Conservation (phyloP, 2,113 vertebrate genomes). For the Bubo bubo region DNA sequence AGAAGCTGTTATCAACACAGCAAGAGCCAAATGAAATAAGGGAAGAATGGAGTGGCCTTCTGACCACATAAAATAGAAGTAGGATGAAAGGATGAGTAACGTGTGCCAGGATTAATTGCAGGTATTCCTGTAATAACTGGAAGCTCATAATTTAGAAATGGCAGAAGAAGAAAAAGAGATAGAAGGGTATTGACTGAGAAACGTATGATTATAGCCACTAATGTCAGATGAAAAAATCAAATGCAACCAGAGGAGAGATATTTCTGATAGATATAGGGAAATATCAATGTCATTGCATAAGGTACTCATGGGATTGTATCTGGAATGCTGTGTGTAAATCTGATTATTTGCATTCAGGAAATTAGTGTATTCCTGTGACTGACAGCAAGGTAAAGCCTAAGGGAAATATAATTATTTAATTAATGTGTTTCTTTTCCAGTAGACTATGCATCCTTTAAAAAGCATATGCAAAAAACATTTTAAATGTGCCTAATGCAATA, state of each 20-base stretch:
- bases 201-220: background rate
- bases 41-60: background rate
- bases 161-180: slow-evolving; percentile 40
- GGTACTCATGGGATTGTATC: background rate
- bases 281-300: background rate
- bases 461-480: background rate
- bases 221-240: background rate
- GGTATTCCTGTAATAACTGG: slow-evolving; percentile 8
- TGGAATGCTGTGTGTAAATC: background rate
- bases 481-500: background rate
- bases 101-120: slow-evolving; percentile 30
- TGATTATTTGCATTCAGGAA: background rate
- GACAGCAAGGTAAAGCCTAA: background rate
- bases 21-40: background rate
- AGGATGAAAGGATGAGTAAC: slow-evolving; percentile 41
- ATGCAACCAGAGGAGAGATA: background rate
- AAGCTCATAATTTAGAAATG: slow-evolving; percentile 29
- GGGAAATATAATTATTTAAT: background rate
- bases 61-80: background rate
- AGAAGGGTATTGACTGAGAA: background rate
- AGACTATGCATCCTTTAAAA: background rate
- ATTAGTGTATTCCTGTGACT: background rate
- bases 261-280: background rate
- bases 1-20: background rate
- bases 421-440: background rate